phyloP scores from a whole-genome alignment of 2,888 invertebrate species.

The Melieria crassipennis region DNA sequence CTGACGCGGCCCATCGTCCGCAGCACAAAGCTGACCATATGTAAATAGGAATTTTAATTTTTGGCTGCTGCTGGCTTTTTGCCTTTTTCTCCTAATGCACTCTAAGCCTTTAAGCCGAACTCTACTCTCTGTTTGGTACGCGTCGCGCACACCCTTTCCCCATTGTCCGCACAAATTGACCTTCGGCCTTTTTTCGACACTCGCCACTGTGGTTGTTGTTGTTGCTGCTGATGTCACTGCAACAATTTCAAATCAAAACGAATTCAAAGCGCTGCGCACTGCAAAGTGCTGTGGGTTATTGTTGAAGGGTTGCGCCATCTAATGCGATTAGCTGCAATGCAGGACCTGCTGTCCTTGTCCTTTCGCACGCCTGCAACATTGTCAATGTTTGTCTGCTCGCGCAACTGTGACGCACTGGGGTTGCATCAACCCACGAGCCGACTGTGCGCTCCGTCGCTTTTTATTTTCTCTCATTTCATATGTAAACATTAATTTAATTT shows the following conservation, averaged over 20 bases:
- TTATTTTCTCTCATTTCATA: slow-evolving; percentile 24
- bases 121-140: neutral
- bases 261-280: slow-evolving; percentile 15
- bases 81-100: too few relatives aligned
- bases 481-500: slow-evolving; percentile 62
- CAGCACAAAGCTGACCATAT: slow-evolving; percentile 25
- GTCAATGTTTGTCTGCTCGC: slow-evolving; percentile 5
- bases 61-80: neutral
- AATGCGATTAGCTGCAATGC: slow-evolving; percentile 29
- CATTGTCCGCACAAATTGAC: neutral
- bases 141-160: neutral
- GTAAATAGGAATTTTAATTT: slow-evolving; percentile 35
- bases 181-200: neutral
- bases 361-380: neutral
- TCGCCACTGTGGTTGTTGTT: neutral
- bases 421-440: slow-evolving; percentile 13
- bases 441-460: neutral
- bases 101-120: neutral
- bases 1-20: neutral
- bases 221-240: neutral
- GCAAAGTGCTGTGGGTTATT: neutral
- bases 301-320: slow-evolving; percentile 20
- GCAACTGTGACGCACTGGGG: slow-evolving; percentile 21
- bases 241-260: slow-evolving; percentile 31
- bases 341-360: slow-evolving; percentile 25